Percentiles rank a stretch among this genome's conserved stretches.
These are phyloP conservation scores for Cotesia vestalis DNA, from an alignment of 1,140 invertebrate species.

Conservation along the genomic window DNA sequence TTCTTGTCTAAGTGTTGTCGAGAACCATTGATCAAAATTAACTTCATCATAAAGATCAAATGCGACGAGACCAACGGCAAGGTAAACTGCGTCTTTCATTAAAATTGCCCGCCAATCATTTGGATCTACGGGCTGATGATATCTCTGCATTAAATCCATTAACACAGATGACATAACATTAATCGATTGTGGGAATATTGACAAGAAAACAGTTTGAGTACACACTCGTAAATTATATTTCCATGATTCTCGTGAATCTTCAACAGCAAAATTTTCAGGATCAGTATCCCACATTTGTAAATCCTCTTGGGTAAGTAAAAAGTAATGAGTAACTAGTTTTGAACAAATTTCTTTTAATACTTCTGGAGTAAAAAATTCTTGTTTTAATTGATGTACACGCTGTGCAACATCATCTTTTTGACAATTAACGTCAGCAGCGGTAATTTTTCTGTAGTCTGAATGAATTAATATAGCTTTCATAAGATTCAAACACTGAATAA, in stretches of 20 bases:
- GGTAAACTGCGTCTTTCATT: constrained; percentile 94
- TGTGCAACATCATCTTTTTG: constrained; percentile 62
- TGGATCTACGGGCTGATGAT: constrained; percentile 71
- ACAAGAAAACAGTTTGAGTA: constrained; percentile 85
- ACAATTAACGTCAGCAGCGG: not conserved
- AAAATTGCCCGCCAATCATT: constrained; percentile 81
- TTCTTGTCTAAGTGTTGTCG: constrained; percentile 82
- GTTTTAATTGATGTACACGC: constrained; percentile 75
- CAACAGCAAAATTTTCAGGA: constrained; percentile 87
- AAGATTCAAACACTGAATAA: constrained; percentile 89
- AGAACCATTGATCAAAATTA: constrained; percentile 94
- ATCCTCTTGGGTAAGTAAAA: constrained; percentile 84
- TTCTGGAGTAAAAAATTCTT: constrained; percentile 76
- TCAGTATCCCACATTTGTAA: constrained; percentile 89
- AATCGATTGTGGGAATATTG: constrained; percentile 83
- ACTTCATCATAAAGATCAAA: constrained; percentile 92
- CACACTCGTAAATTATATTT: constrained; percentile 85
- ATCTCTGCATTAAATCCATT: constrained; percentile 74
- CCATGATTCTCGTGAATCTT: constrained; percentile 90
- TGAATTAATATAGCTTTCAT: constrained; percentile 85
- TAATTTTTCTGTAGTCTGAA: constrained; percentile 72
- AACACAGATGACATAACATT: constrained; percentile 77
- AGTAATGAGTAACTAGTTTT: constrained; percentile 87
- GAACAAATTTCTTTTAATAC: constrained; percentile 81
- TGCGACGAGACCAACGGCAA: constrained; percentile 88